These are phyloP conservation scores for Asbolus verrucosus DNA, from an alignment of 1,140 invertebrate species.

Conservation along the genomic window DNA sequence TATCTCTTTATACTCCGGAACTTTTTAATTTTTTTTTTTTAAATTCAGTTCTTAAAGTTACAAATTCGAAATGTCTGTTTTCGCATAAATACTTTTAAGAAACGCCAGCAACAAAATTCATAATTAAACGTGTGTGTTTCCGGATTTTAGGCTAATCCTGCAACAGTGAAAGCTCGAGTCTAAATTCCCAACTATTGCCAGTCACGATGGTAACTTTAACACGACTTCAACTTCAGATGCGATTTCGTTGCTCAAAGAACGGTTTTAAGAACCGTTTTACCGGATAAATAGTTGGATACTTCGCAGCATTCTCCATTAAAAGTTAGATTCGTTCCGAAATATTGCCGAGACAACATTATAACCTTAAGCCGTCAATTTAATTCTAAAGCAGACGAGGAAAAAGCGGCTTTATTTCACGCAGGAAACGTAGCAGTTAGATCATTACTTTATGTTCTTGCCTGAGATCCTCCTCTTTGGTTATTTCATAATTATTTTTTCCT, in stretches of 20 bases:
- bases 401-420: slow-evolving; percentile 23
- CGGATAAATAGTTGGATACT: slow-evolving; percentile 30
- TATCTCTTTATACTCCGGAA: too few species aligned
- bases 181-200: too few species aligned
- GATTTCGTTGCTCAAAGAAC: slow-evolving; percentile 1
- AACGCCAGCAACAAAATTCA: too few species aligned
- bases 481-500: neutral
- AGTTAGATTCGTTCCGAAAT: slow-evolving; percentile 21
- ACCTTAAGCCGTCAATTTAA: slow-evolving; percentile 34
- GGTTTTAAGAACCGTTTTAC: slow-evolving; percentile 9
- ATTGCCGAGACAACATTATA: slow-evolving; percentile 21
- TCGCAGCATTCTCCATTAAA: slow-evolving; percentile 25
- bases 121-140: too few species aligned
- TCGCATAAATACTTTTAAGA: too few species aligned
- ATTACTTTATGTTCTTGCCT: slow-evolving; percentile 16
- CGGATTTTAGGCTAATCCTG: too few species aligned
- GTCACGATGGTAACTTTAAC: too few species aligned
- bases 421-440: slow-evolving; percentile 12
- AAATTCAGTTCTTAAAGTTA: too few species aligned
- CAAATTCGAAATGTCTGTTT: too few species aligned
- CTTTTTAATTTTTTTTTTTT: too few species aligned
- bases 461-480: neutral
- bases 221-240: neutral
- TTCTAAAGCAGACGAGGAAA: slow-evolving; percentile 17
- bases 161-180: too few species aligned